Conservation (phyloP, 2,113 vertebrate species). For the Psephotus haematonotus region DNA sequence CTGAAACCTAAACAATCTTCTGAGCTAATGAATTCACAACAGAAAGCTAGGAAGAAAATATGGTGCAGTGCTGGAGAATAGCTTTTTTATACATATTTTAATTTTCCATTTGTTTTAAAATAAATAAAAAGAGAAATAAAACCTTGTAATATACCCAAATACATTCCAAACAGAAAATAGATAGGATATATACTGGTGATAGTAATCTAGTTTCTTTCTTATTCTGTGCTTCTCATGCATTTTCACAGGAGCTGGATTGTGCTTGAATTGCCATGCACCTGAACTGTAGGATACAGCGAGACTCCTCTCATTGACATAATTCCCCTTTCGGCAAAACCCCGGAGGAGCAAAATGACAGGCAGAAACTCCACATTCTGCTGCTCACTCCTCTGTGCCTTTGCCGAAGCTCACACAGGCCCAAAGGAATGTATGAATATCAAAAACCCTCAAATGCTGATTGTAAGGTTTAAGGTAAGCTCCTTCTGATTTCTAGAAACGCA, state of each 20-base stretch:
- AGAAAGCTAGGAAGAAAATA: slow-evolving; percentile 41
- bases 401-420: not conserved
- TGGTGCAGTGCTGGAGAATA: slow-evolving; percentile 26
- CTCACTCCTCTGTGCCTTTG: not conserved
- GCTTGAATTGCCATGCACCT: not conserved
- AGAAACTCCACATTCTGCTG: not conserved
- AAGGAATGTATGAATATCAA: not conserved
- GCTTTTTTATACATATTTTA: not conserved
- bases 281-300: not conserved
- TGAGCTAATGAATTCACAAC: slow-evolving; percentile 58
- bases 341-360: not conserved
- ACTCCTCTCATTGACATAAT: not conserved
- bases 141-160: not conserved
- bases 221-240: not conserved
- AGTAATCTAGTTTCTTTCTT: not conserved
- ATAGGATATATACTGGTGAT: too few species aligned
- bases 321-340: not conserved
- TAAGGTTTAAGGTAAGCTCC: not conserved
- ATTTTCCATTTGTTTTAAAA: not conserved
- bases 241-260: not conserved
- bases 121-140: not conserved
- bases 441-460: not conserved
- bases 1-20: slow-evolving; percentile 35
- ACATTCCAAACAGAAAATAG: not conserved
- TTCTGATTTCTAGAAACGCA: not conserved